These are phyloP conservation scores for Bradysia coprophila DNA, from an alignment of 1,140 invertebrate species.

Conservation along the genomic window DNA sequence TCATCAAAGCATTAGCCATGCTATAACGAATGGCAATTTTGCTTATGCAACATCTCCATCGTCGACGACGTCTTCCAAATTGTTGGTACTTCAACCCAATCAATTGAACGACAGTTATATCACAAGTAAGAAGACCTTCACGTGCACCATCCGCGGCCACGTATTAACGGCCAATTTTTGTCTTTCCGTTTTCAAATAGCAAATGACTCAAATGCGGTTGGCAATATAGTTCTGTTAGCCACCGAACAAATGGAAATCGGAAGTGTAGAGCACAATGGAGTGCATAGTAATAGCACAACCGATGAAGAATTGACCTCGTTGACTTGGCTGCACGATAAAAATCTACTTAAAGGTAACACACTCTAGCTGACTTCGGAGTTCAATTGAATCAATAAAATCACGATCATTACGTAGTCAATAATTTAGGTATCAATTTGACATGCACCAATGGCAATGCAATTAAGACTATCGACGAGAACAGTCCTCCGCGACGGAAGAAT, in stretches of 20 bases:
- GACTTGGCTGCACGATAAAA: slow-evolving; percentile 79
- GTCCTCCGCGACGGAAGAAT: background rate
- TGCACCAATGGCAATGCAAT: slow-evolving; percentile 6
- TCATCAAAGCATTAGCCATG: slow-evolving; percentile 2
- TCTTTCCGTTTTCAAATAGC: too few species aligned
- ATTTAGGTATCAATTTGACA: slow-evolving; percentile 7
- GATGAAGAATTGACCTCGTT: slow-evolving; percentile 81
- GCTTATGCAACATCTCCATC: slow-evolving; percentile 2
- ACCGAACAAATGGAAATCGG: slow-evolving; percentile 15
- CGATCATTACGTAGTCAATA: background rate
- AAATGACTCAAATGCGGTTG: slow-evolving; percentile 4
- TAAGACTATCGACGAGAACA: background rate
- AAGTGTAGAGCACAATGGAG: slow-evolving; percentile 1
- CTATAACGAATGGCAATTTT: slow-evolving; percentile 1
- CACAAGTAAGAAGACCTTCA: slow-evolving; percentile 14
- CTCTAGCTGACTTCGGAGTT: background rate
- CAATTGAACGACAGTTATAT: slow-evolving; percentile 19
- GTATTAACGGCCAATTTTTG: too few species aligned
- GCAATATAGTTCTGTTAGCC: slow-evolving; percentile 20
- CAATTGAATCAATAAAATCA: background rate
- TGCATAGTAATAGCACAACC: slow-evolving; percentile 12
- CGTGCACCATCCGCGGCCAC: too few species aligned
- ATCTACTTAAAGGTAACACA: slow-evolving; percentile 57
- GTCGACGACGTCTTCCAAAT: slow-evolving; percentile 1
- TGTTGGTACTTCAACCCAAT: slow-evolving; percentile 9